These are phyloP conservation scores for Myripristis murdjan DNA, from an alignment of 2,797 vertebrate species.

Conservation along the genomic window DNA sequence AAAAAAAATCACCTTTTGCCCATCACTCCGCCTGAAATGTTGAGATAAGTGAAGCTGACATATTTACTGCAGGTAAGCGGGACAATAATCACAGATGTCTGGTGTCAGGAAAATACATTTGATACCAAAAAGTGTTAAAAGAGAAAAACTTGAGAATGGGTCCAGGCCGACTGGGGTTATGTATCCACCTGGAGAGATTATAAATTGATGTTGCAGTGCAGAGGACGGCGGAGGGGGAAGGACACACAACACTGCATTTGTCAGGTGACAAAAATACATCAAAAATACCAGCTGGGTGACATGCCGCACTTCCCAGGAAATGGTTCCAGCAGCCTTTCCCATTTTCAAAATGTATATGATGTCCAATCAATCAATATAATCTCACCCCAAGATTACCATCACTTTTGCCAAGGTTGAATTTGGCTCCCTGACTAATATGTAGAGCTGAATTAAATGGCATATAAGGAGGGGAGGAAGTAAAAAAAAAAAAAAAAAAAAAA, in stretches of 20 bases:
- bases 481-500: too few relatives aligned
- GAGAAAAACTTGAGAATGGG: conserved; percentile 34
- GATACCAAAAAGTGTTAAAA: conserved; percentile 52
- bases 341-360: conserved; percentile 79
- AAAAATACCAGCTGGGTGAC: conserved; percentile 59
- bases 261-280: conserved; percentile 67
- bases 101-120: conserved; percentile 39
- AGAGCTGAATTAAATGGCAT: conserved; percentile 59
- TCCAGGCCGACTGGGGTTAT: conserved; percentile 44
- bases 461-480: conserved; percentile 15
- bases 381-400: conserved; percentile 68
- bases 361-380: conserved; percentile 77
- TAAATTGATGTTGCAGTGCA: conserved; percentile 69
- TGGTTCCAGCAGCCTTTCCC: conserved; percentile 57
- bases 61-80: conserved; percentile 50
- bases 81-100: conserved; percentile 47
- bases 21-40: conserved; percentile 17
- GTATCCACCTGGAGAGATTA: conserved; percentile 75
- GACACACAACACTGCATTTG: conserved; percentile 64
- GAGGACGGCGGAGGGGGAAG: conserved; percentile 58
- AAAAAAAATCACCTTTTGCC: conserved; percentile 2
- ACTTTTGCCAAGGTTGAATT: conserved; percentile 74
- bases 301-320: conserved; percentile 49
- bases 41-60: conserved; percentile 54
- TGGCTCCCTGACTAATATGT: conserved; percentile 49